Evolutionary conservation across 2,113 vertebrate genomes (phyloP), one percentile per base, ranked within the genome.

Genomic region (Podilymbus podiceps): DNA sequence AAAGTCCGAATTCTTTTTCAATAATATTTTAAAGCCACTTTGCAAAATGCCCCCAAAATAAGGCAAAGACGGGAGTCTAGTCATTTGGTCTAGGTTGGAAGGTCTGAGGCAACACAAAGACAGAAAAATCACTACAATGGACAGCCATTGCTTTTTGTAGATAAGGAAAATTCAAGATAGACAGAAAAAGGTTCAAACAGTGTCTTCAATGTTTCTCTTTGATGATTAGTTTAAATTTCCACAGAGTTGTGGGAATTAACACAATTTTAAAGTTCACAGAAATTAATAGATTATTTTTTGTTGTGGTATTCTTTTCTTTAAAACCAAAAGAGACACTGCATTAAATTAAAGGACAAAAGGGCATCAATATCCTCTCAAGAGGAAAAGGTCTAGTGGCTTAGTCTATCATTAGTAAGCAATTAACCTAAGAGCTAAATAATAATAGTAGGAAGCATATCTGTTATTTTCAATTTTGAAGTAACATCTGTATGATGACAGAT

Each of bases 311-410:
- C 92, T 1, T 68, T 92, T 67, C 17, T 86, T 68, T 72, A 46
- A 38, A 75, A 46, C 15, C 9, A 52, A 73, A 83, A 87, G 22
- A 86, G 79, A 64, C 10, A 59, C 8, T 68, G 8, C 1, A 64
- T 67, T 92, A 94, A 22, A 50, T 77, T 89, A 87, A 92, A 81
- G 62, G 82, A 78, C 71, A 89, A 87, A 91, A 85, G 33, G n/a
- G 7, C 38, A 71, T 66, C 73, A 47, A 9, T 58, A 42, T 75
- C 12, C 33, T 88, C 60, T 55, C 40, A 63, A 50, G 49, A 63
- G 17, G 12, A 80, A 69, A 69, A 46, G 28, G 38, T n/a, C 42
- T 75, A 68, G 23, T 68, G 73, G 15, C 15, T 88, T 88, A 90
- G 19, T n/a, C n/a, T 90, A n/a, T 90, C 44, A 71, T 63, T 91